Percentiles rank a stretch among this genome's conserved stretches.
phyloP scores from a whole-genome alignment of 2,113 vertebrate species.

The Mustelus asterias region DNA sequence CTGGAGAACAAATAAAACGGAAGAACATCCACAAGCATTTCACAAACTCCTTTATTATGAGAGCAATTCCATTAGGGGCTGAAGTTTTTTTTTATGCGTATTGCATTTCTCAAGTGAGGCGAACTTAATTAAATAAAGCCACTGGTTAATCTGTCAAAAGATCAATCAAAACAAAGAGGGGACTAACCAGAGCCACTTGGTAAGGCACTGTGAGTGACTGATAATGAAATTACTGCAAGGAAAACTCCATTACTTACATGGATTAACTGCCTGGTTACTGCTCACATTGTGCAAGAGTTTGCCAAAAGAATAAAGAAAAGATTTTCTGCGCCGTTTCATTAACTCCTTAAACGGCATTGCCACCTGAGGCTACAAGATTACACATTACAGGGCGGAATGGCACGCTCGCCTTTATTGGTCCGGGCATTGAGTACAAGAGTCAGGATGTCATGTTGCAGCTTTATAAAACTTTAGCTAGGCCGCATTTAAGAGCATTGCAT shows the following conservation, averaged over 20 bases:
- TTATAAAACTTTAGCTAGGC: too few relatives aligned
- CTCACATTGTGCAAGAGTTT: background rate
- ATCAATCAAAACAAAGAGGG: conserved; percentile 20
- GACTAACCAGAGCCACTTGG: background rate
- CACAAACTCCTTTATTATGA: conserved; percentile 1
- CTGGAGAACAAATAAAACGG: background rate
- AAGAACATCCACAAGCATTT: background rate
- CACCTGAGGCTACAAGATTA: background rate
- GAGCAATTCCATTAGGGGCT: conserved; percentile 9
- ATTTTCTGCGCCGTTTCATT: background rate
- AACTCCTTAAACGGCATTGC: background rate
- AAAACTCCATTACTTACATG: background rate
- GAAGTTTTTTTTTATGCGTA: background rate
- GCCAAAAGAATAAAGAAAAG: background rate
- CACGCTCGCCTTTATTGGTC: too few relatives aligned
- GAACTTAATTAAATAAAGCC: conserved; percentile 27
- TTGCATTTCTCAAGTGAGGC: conserved; percentile 16
- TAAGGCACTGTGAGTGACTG: background rate
- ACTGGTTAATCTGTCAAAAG: conserved; percentile 31
- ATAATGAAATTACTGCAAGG: background rate
- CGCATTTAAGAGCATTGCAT: too few relatives aligned
- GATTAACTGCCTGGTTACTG: background rate
- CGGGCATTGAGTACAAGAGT: too few relatives aligned
- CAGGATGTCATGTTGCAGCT: too few relatives aligned
- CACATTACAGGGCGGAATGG: too few relatives aligned